Evolutionary conservation across 2,797 vertebrate genomes (phyloP).

Genomic region (Epinephelus malabaricus): DNA sequence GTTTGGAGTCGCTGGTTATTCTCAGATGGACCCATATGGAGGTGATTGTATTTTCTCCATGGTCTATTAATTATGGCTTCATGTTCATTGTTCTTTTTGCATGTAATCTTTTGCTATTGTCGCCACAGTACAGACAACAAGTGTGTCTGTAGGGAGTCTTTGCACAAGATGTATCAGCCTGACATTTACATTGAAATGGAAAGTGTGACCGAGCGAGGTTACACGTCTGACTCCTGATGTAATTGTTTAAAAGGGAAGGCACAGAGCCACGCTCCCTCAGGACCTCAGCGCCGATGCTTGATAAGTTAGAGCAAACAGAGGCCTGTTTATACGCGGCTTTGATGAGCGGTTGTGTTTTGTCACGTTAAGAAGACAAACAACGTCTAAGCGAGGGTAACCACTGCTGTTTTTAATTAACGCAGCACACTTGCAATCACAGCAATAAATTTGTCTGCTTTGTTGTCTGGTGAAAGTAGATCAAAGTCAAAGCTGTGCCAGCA

Average conservation of each 20-base stretch:
- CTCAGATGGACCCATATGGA: neutral
- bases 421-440: conserved; percentile 74
- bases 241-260: conserved; percentile 68
- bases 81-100: conserved; percentile 1
- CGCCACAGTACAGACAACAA: conserved; percentile 20
- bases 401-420: conserved; percentile 84
- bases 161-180: conserved; percentile 48
- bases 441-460: conserved; percentile 73
- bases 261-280: conserved; percentile 54
- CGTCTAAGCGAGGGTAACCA: conserved; percentile 69
- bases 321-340: conserved; percentile 77
- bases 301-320: conserved; percentile 80
- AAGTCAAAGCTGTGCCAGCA: conserved; percentile 73
- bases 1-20: conserved; percentile 13
- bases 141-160: conserved; percentile 46
- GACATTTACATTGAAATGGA: conserved; percentile 74
- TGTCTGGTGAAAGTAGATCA: conserved; percentile 78
- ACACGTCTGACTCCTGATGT: conserved; percentile 46
- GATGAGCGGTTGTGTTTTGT: conserved; percentile 77
- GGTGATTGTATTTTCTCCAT: conserved; percentile 19
- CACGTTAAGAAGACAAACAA: conserved; percentile 81
- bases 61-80: conserved; percentile 14
- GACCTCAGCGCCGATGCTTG: conserved; percentile 53
- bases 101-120: conserved; percentile 18
- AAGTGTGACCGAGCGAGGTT: conserved; percentile 47